Evolutionary conservation across 92 coral and sea anemone species (phyloP), one percentile per base, ranked within the genome.

Genomic region (Heteractis magnifica): DNA sequence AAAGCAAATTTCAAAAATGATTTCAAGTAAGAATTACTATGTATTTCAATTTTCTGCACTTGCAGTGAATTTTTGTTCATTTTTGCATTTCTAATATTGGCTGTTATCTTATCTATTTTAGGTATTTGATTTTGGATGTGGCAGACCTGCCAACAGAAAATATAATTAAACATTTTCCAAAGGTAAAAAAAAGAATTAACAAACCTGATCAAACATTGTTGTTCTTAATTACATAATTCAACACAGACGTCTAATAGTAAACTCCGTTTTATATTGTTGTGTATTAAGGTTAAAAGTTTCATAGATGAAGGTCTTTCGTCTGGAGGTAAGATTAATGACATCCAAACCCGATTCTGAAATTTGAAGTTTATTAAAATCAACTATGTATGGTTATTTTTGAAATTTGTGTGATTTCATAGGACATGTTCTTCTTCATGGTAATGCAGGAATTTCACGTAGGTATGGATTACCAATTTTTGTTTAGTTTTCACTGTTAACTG

Each of bases 381-480:
- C 44, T 34, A 34, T 34, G 44, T 34, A 34, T 34, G 44, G 44
- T 34, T 34, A 34, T 34, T 34, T 34, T 34, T 34, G 44, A 34
- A 62, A 16, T 71, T 23, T 72, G 12, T 10, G 52, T 72, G n/a
- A 11, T 75, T 49, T 16, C 26, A 55, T 77, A 93, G 98, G 98
- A 18, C 88, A 96, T 68, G 99, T 91, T 21, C 93, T 96, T 65
- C 85, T 96, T 51, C 99, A 96, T 89, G 99, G 99, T 49, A 96
- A 94, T 86, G 97, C 99, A 84, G 99, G 99, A 14, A 96, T 96
- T 64, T 96, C 99, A 1, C 87, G 99, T 83, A 96, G 99, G 99
- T 96, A 85, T 4, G 74, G 70, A 4, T 26, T 3, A 77, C 20
- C 81, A 52, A 52, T 3, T 48, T 8, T 18, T 52, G 12, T 52